These are phyloP conservation scores for Sebastes elongatus DNA, from an alignment of 2,797 vertebrate genomes.

Conservation along the genomic window DNA sequence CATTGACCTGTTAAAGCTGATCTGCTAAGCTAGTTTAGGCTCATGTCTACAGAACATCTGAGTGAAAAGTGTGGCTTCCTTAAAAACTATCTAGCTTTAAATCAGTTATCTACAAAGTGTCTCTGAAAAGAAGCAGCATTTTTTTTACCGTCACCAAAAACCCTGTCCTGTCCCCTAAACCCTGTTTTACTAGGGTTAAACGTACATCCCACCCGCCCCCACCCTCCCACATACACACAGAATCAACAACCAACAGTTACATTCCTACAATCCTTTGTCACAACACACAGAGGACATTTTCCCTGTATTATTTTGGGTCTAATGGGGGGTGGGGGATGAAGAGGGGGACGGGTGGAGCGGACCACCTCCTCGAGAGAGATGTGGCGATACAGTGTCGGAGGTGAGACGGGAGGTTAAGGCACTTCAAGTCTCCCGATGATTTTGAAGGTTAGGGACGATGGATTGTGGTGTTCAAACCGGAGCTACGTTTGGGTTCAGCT, in stretches of 20 bases:
- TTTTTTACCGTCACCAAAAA: slow-evolving; percentile 44
- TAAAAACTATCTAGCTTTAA: slow-evolving; percentile 48
- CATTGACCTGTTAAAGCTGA: slow-evolving; percentile 79
- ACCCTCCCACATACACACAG: slow-evolving; percentile 29
- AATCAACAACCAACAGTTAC: slow-evolving; percentile 43
- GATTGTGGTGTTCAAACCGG: slow-evolving; percentile 54
- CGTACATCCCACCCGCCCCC: background rate
- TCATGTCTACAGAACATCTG: slow-evolving; percentile 46
- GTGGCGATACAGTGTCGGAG: slow-evolving; percentile 6
- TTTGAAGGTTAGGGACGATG: slow-evolving; percentile 18
- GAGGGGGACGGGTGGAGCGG: slow-evolving; percentile 7
- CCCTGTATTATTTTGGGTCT: slow-evolving; percentile 40
- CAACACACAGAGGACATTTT: slow-evolving; percentile 51
- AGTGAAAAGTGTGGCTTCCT: slow-evolving; percentile 31
- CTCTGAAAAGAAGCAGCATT: slow-evolving; percentile 78
- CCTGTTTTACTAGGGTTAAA: slow-evolving; percentile 45
- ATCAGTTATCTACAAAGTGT: slow-evolving; percentile 54
- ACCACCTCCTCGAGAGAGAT: background rate
- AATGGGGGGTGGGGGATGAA: slow-evolving; percentile 31
- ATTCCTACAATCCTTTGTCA: slow-evolving; percentile 67
- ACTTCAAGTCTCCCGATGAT: slow-evolving; percentile 81
- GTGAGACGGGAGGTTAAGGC: slow-evolving; percentile 78
- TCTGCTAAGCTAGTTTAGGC: slow-evolving; percentile 44
- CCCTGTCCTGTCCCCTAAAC: slow-evolving; percentile 43
- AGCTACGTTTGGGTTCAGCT: slow-evolving; percentile 73